phyloP scores from a whole-genome alignment of 2,888 invertebrate species.

The Orchesellides sinensis region DNA sequence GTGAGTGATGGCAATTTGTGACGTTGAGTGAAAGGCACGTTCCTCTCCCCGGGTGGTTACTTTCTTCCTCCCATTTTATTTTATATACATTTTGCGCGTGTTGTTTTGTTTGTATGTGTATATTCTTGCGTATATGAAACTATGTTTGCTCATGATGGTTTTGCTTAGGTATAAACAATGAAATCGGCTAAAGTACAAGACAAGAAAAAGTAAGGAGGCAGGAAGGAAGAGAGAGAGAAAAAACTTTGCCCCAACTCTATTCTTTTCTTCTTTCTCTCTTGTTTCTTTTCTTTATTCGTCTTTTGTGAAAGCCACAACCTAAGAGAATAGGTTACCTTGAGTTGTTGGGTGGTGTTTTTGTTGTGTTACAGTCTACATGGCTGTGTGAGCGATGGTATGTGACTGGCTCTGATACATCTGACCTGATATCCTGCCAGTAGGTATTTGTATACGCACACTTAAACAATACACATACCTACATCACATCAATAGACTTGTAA shows the following conservation, averaged over 20 bases:
- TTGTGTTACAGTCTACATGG: slow-evolving; percentile 23
- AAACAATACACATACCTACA: not conserved
- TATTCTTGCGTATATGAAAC: slow-evolving; percentile 49
- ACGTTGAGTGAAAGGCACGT: slow-evolving; percentile 66
- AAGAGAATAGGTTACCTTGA: slow-evolving; percentile 34
- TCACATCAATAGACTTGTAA: not conserved
- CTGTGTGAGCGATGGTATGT: slow-evolving; percentile 18
- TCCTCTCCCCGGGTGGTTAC: slow-evolving; percentile 64
- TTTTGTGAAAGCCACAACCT: slow-evolving; percentile 27
- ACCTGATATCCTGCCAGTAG: slow-evolving; percentile 43
- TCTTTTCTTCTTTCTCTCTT: slow-evolving; percentile 20
- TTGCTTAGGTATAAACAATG: slow-evolving; percentile 52
- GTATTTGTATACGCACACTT: not conserved
- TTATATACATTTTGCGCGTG: slow-evolving; percentile 19
- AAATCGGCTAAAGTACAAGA: slow-evolving; percentile 40
- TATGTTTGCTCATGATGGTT: too few species aligned
- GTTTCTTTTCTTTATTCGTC: slow-evolving; percentile 5
- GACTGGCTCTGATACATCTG: slow-evolving; percentile 51
- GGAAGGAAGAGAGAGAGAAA: slow-evolving; percentile 42
- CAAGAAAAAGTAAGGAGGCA: slow-evolving; percentile 13
- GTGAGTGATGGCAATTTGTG: slow-evolving; percentile 65
- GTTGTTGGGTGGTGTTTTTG: slow-evolving; percentile 47
- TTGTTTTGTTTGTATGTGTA: slow-evolving; percentile 16
- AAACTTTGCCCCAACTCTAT: slow-evolving; percentile 43
- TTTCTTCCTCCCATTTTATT: slow-evolving; percentile 32